Conservation (phyloP, 2,888 invertebrate species). For the Andrena bicolor region DNA sequence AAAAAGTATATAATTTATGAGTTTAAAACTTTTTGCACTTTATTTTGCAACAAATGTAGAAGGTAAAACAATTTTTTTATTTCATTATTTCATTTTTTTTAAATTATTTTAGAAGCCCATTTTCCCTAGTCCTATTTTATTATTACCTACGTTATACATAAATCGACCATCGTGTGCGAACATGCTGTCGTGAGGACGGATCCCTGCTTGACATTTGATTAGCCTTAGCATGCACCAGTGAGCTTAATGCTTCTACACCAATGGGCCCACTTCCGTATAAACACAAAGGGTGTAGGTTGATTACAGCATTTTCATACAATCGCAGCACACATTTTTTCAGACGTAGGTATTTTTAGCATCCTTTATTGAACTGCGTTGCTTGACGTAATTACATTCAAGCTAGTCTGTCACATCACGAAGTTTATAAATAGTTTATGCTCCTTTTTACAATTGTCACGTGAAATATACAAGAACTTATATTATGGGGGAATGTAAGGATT, state of each 20-base stretch:
- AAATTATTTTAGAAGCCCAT: too few relatives aligned
- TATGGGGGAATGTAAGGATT: too few relatives aligned
- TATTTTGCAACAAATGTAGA: too few relatives aligned
- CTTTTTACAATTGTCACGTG: too few relatives aligned
- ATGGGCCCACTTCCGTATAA: conserved; percentile 21
- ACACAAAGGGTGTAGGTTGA: neutral
- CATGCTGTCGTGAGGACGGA: neutral
- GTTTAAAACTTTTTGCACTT: too few relatives aligned
- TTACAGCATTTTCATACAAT: conserved; percentile 19
- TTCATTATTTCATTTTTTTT: too few relatives aligned
- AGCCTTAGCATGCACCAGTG: conserved; percentile 1
- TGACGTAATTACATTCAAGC: conserved; percentile 12
- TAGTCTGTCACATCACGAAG: neutral
- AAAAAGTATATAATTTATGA: too few relatives aligned
- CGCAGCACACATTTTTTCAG: neutral
- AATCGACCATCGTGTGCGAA: neutral
- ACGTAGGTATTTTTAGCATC: neutral
- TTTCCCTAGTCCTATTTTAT: too few relatives aligned
- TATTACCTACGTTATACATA: too few relatives aligned
- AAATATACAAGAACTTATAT: too few relatives aligned
- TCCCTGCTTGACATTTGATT: conserved; percentile 25
- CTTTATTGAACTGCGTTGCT: neutral
- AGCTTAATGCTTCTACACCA: conserved; percentile 8
- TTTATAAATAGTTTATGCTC: neutral
- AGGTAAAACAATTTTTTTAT: too few relatives aligned